phyloP scores from a whole-genome alignment of 2,888 invertebrate species.

The Dendrolimus houi region DNA sequence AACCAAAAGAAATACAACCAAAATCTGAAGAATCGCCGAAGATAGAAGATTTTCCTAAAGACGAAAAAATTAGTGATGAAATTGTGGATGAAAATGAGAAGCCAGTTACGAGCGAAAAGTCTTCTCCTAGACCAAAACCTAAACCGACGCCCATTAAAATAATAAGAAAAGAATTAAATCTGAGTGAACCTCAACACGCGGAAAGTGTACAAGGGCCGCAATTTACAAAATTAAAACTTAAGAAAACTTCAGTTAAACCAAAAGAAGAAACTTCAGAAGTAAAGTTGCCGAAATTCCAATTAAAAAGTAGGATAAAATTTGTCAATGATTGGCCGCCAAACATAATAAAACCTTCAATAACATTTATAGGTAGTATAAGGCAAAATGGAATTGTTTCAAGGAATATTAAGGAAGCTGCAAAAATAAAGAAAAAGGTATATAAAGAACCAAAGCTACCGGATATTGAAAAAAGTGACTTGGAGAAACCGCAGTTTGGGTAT shows the following conservation, averaged over 20 bases:
- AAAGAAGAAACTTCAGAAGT: conserved; percentile 56
- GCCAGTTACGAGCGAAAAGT: neutral
- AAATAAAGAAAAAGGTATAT: conserved; percentile 76
- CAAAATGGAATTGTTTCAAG: conserved; percentile 82
- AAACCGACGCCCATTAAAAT: conserved; percentile 75
- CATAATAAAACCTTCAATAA: conserved; percentile 66
- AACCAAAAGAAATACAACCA: neutral
- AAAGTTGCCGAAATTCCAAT: conserved; percentile 79
- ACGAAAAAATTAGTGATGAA: neutral
- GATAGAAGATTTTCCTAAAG: too few species aligned
- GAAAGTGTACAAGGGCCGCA: conserved; percentile 78
- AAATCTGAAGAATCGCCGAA: too few species aligned
- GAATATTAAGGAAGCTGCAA: conserved; percentile 82
- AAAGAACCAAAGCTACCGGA: conserved; percentile 76
- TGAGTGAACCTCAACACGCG: conserved; percentile 79
- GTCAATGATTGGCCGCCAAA: conserved; percentile 79
- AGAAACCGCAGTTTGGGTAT: conserved; percentile 71
- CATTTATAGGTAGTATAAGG: conserved; percentile 72
- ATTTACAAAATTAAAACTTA: conserved; percentile 82
- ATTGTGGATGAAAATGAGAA: neutral
- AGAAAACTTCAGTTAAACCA: conserved; percentile 72
- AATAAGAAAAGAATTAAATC: conserved; percentile 78
- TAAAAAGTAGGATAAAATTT: conserved; percentile 82
- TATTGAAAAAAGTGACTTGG: conserved; percentile 71
- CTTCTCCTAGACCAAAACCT: conserved; percentile 27